Evolutionary conservation across 2,888 invertebrate species (phyloP), one percentile per base, ranked within the genome.

Genomic region (Cryptocephalus moraei): DNA sequence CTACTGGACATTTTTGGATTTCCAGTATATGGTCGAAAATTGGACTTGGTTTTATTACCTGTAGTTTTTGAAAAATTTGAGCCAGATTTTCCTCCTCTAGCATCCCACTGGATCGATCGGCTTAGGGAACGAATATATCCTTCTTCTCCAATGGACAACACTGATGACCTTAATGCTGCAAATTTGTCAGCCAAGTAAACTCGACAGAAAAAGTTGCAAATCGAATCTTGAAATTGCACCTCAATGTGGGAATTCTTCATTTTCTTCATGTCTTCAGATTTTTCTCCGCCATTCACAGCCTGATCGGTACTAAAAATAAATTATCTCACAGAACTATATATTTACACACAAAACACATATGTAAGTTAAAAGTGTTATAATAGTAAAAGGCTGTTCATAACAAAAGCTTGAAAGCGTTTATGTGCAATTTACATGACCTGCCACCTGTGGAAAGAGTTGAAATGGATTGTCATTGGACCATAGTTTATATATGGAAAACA

Each of bases 51-150:
- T 22, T 22, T 38, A 36, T 49, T 64, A 84, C 87, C 91, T 69
- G 81, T 78, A 36, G 93, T 95, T 75, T 96, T 96, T 65, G 91
- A 89, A 74, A 99, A 99, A 33, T 86, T 82, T 8, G 94, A 95
- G 1, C 97, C 97, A 1, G 96, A 96, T 72, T 99, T 99, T 33
- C 99, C 99, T 4, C 97, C 99, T 54, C 86, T 78, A 0, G 97
- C 94, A 41, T 88, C 87, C 95, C 95, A 96, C 46, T 84, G 86
- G 34, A 87, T 79, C 64, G 92, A 92, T 53, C 85, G 77, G 34
- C 88, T 81, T 46, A 95, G 73, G 14, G 93, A 93, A 9, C 92
- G 78, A n/a, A 91, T 82, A 66, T 85, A 90, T 1, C 82, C 83
- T 54, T 84, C 82, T 68, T 80, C 90, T 33, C 82, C 76, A 32